Evolutionary conservation across 2,113 vertebrate species (phyloP).

Genomic region (Axis porcinus): DNA sequence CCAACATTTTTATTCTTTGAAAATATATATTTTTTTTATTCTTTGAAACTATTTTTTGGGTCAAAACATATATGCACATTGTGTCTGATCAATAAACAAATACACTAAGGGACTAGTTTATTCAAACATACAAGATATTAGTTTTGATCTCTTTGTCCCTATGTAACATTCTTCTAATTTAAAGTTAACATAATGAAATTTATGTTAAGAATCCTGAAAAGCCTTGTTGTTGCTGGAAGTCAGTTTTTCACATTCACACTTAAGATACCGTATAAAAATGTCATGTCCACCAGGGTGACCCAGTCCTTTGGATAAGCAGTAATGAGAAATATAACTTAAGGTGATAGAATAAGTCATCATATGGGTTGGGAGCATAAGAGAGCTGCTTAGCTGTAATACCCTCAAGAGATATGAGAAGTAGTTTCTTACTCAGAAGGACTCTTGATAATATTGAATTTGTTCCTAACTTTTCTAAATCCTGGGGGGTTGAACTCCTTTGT

Average conservation of each 20-base stretch:
- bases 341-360: neutral
- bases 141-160: constrained; percentile 65
- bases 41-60: constrained; percentile 29
- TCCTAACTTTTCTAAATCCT: constrained; percentile 6
- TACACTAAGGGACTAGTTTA: constrained; percentile 59
- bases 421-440: neutral
- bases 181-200: neutral
- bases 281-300: constrained; percentile 67
- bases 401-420: neutral
- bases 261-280: constrained; percentile 71
- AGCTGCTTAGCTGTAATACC: constrained; percentile 2
- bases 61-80: constrained; percentile 53
- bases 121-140: constrained; percentile 73
- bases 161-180: constrained; percentile 43
- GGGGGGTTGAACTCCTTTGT: neutral
- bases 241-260: constrained; percentile 62
- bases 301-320: constrained; percentile 64
- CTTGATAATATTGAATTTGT: neutral
- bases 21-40: constrained; percentile 59
- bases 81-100: constrained; percentile 62
- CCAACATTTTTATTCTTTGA: constrained; percentile 49
- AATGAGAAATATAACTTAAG: constrained; percentile 60
- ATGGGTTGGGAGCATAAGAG: neutral
- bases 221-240: constrained; percentile 37
- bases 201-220: neutral